Evolutionary conservation across 2,113 vertebrate genomes (phyloP).

Genomic region (Lamprologus speciosus): DNA sequence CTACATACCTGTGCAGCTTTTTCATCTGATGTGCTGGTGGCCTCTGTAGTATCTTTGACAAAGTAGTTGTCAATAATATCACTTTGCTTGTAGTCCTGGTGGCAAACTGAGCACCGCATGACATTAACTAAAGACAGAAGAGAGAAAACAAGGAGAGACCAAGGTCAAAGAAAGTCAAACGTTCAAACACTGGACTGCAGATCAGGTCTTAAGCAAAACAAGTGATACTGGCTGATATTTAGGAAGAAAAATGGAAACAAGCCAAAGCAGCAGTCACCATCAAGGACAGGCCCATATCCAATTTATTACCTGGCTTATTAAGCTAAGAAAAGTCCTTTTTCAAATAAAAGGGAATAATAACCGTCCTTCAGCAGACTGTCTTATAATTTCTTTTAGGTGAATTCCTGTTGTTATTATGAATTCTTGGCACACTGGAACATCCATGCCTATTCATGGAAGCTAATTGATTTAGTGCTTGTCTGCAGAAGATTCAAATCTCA

Average conservation of each 20-base stretch:
- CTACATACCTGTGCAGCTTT: conserved; percentile 86
- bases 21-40: conserved; percentile 82
- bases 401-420: conserved; percentile 12
- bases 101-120: conserved; percentile 89
- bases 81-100: conserved; percentile 94
- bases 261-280: neutral
- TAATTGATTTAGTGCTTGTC: conserved; percentile 20
- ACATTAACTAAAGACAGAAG: conserved; percentile 79
- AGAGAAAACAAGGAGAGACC: neutral
- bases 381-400: neutral
- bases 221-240: neutral
- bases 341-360: neutral
- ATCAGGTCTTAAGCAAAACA: neutral
- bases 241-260: neutral
- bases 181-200: neutral
- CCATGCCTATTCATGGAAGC: neutral
- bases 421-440: neutral
- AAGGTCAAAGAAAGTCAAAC: neutral
- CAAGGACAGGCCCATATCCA: neutral
- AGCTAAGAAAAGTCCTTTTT: neutral
- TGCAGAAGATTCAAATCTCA: conserved; percentile 29
- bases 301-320: neutral
- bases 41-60: conserved; percentile 91
- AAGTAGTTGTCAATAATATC: conserved; percentile 98
- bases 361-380: neutral